Base-by-base conservation (phyloP, 2,888 invertebrate genomes). In the Odontothrips loti region DNA sequence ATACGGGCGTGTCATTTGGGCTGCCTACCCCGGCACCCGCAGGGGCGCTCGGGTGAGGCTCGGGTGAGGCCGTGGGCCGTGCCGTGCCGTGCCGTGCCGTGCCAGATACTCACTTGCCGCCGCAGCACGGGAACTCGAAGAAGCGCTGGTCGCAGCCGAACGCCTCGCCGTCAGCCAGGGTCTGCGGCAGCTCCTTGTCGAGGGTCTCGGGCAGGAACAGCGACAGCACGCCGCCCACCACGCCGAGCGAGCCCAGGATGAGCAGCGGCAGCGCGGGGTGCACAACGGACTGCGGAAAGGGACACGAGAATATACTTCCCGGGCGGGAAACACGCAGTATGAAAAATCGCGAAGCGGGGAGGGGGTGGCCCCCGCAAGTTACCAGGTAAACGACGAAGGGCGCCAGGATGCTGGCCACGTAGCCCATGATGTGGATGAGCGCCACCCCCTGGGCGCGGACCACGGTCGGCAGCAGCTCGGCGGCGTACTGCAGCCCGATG, bases 401-500 rank as follows among this genome's bases (percentile, higher is more conserved):
- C 0, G 95, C 93, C 0, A 95, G 87, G 83, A 95, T 94, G 80
- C 94, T 94, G 0, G 95, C 93, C 0, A 95, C 93, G 84, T 95
- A 95, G 63, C 96, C 96, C 94, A 95, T 94, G 82, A 95, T 95
- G 85, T 96, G 95, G 80, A 95, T 94, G 23, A 95, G 88, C 0
- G 95, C 95, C 0, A 96, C 94, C 0, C 95, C 96, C 86, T 96
- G 95, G 0, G 95, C 96, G 79, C 96, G 87, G 0, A 96, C 95
- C 0, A 96, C 95, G 0, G 96, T 96, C 0, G 96, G 96, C 15
- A 96, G 86, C 20, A 96, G 87, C 86, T 96, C 96, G 0, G 96
- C 96, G 0, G 95, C 96, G 87, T 96, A 96, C 84, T 96, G 96
- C 0, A 96, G 90, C 0, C 96, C 95, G 83, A 96, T 96, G 87